A percentile compares a stretch with the other conserved stretches of the same genome.
These are phyloP conservation scores for Tympanoctomys barrerae DNA, from an alignment of 2,797 vertebrate genomes.

Conservation along the genomic window DNA sequence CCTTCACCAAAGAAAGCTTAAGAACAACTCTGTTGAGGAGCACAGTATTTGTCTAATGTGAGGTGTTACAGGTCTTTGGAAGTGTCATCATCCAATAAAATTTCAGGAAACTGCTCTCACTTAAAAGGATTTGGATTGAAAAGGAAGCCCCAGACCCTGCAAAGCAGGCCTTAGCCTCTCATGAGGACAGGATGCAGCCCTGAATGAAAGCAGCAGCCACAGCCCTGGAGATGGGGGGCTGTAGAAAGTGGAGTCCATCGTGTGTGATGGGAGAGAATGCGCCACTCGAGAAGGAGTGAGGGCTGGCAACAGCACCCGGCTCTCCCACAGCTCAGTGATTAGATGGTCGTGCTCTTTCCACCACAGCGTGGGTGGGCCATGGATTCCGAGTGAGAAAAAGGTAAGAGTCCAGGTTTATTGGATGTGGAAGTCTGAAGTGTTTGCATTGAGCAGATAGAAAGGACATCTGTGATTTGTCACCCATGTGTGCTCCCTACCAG, in stretches of 20 bases:
- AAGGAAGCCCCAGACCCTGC: background rate
- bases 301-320: background rate
- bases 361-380: background rate
- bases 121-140: background rate
- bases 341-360: rapidly evolving
- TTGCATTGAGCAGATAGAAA: background rate
- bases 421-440: background rate
- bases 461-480: background rate
- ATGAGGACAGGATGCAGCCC: background rate
- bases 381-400: background rate
- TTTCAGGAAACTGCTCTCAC: background rate
- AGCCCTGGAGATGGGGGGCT: background rate
- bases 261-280: background rate
- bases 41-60: background rate
- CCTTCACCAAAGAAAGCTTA: background rate
- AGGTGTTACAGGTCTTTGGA: background rate
- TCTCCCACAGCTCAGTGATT: background rate
- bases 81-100: background rate
- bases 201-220: background rate
- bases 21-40: background rate
- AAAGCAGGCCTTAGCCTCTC: background rate
- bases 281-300: background rate
- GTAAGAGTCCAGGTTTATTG: background rate
- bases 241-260: background rate
- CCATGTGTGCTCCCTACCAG: background rate